Evolutionary conservation across 2,113 vertebrate genomes (phyloP).

Genomic region (Solea senegalensis): DNA sequence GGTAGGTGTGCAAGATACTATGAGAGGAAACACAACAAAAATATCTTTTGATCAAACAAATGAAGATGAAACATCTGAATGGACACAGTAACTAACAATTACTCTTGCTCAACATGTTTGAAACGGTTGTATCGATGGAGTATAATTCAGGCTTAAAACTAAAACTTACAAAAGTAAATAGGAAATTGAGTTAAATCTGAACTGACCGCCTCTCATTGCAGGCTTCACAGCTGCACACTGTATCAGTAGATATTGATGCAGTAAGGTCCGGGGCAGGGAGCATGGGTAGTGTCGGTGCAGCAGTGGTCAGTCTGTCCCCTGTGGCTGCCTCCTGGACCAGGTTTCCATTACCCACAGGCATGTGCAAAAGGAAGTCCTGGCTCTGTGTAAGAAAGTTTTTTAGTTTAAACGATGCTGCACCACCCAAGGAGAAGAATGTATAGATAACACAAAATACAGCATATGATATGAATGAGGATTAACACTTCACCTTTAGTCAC

Average conservation of each 20-base stretch:
- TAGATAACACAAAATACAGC: too few species aligned
- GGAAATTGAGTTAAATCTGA: background rate
- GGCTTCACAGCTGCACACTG: conserved; percentile 90
- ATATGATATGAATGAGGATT: too few species aligned
- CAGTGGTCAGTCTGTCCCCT: conserved; percentile 84
- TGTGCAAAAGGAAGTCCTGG: conserved; percentile 95
- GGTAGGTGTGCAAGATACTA: too few species aligned
- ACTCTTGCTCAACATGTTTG: too few species aligned
- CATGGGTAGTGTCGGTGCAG: conserved; percentile 85
- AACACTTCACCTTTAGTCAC: too few species aligned
- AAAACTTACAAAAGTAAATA: background rate
- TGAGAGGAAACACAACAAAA: too few species aligned
- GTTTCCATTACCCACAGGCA: conserved; percentile 87
- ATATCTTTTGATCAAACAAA: too few species aligned
- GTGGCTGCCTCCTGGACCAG: conserved; percentile 84
- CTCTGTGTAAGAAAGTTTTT: conserved; percentile 73
- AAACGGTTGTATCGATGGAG: too few species aligned
- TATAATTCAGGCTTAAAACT: background rate
- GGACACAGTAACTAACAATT: too few species aligned
- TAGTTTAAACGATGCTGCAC: too few species aligned
- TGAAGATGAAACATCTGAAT: too few species aligned
- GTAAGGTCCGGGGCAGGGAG: conserved; percentile 86
- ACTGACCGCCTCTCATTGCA: conserved; percentile 93
- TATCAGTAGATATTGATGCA: conserved; percentile 82
- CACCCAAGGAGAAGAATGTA: too few species aligned